Percentiles rank a stretch among this genome's conserved stretches.
Conservation (phyloP, 2,888 invertebrate species). For the Coelogynopora nodosa region DNA sequence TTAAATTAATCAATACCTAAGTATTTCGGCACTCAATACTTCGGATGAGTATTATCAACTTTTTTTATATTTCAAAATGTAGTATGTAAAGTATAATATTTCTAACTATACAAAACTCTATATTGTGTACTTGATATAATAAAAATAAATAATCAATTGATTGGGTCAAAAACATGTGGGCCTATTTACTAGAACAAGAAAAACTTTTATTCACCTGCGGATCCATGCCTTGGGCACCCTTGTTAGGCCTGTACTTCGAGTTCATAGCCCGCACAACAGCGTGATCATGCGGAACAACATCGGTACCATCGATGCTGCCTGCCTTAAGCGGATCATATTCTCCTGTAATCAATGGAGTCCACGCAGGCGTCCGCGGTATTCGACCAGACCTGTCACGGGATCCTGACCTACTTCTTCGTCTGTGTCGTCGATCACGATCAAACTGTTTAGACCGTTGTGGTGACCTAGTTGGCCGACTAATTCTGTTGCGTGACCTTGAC, state of each 20-base stretch:
- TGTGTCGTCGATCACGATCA: background rate
- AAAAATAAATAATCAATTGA: no score
- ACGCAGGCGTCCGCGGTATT: background rate
- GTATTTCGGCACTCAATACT: no score
- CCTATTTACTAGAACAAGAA: no score
- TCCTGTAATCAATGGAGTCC: slow-evolving; percentile 41
- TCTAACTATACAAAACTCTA: background rate
- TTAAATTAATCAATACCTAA: no score
- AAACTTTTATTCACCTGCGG: background rate
- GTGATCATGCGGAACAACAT: slow-evolving; percentile 74
- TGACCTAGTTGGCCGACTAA: no score
- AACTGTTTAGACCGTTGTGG: no score
- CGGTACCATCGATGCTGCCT: slow-evolving; percentile 82
- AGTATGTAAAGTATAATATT: background rate
- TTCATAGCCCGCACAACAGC: slow-evolving; percentile 71
- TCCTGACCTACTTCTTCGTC: background rate
- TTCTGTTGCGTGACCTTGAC: no score
- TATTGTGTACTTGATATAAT: background rate
- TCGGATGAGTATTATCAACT: no score
- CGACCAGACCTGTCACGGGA: background rate
- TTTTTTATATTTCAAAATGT: no score
- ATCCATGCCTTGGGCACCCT: background rate
- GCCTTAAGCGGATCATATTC: slow-evolving; percentile 75
- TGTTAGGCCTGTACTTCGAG: slow-evolving; percentile 51
- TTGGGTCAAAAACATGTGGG: no score